phyloP scores from a whole-genome alignment of 2,888 invertebrate genomes.

The Agrochola lota region DNA sequence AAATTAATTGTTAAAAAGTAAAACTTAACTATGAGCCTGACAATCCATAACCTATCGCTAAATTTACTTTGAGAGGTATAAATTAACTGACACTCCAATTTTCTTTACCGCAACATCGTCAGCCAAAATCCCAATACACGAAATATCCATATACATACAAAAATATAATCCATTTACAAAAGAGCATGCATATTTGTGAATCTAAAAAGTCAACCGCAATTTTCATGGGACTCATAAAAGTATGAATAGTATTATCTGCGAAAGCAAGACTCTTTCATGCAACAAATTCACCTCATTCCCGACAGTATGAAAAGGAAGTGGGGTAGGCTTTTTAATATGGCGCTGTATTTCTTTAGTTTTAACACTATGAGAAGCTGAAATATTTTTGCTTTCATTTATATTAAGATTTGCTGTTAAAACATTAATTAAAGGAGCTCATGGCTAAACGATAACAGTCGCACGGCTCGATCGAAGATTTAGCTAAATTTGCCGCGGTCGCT shows the following conservation, averaged over 20 bases:
- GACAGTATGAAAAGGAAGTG: constrained; percentile 68
- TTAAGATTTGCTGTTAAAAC: background rate
- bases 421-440: background rate
- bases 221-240: constrained; percentile 68
- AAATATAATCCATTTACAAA: constrained; percentile 55
- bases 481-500: background rate
- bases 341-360: constrained; percentile 35
- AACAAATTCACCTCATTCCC: constrained; percentile 73
- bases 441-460: background rate
- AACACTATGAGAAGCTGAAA: constrained; percentile 31
- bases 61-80: background rate
- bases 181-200: constrained; percentile 43
- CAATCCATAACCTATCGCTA: background rate
- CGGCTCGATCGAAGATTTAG: background rate
- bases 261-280: constrained; percentile 68
- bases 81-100: background rate
- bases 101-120: background rate
- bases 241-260: constrained; percentile 70
- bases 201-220: constrained; percentile 63
- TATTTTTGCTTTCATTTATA: constrained; percentile 13
- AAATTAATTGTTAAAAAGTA: too few species aligned
- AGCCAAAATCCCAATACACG: constrained; percentile 24
- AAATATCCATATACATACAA: constrained; percentile 27
- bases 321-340: constrained; percentile 57
- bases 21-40: background rate